Conservation (phyloP, 1,140 invertebrate genomes). For the Asbolus verrucosus region DNA sequence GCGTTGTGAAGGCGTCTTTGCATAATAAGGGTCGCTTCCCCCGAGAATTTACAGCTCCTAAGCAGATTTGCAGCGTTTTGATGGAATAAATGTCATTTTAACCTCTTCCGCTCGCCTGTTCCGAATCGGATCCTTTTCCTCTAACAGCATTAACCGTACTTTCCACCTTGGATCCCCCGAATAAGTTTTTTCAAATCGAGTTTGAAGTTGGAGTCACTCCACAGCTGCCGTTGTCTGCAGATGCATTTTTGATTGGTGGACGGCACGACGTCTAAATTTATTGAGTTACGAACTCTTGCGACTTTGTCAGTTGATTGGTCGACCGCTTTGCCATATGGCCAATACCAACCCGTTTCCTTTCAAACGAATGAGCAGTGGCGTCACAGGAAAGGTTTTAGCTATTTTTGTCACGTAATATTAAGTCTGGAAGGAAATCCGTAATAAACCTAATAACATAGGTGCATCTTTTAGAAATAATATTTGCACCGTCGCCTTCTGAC, state of each 20-base stretch:
- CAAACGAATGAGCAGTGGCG: constrained; percentile 19
- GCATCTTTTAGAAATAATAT: constrained; percentile 2
- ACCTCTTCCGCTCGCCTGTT: no score
- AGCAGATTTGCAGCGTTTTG: no score
- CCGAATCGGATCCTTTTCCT: no score
- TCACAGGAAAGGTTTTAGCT: constrained; percentile 16
- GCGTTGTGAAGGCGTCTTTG: no score
- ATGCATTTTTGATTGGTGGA: constrained; percentile 16
- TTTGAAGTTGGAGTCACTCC: background rate
- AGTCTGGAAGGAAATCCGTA: constrained; percentile 13
- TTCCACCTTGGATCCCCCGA: no score
- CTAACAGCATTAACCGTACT: no score
- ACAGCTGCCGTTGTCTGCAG: background rate
- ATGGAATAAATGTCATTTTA: no score
- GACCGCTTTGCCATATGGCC: constrained; percentile 22
- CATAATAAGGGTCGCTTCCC: no score
- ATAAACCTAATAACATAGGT: constrained; percentile 14
- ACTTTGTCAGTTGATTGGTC: constrained; percentile 15
- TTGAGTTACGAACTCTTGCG: constrained; percentile 14
- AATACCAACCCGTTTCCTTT: constrained; percentile 27
- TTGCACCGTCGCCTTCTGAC: constrained; percentile 5
- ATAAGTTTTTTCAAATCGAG: no score
- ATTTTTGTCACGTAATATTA: constrained; percentile 22
- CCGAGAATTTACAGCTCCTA: no score
- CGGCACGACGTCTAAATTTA: constrained; percentile 2